Base-by-base conservation (phyloP, 1,140 invertebrate genomes). In the Sesamia nonagrioides region DNA sequence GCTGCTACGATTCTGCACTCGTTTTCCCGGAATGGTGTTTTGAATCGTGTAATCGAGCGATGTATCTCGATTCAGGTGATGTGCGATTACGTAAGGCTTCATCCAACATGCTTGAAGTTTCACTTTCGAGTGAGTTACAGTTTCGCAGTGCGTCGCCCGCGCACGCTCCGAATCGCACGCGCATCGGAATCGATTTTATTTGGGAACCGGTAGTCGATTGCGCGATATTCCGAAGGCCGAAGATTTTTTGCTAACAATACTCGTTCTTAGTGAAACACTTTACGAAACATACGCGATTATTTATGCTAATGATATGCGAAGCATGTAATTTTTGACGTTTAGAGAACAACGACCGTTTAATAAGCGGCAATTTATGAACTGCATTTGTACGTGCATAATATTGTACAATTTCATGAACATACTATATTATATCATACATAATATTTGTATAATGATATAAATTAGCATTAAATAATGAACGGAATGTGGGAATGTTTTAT, bases 51-150 rank as follows among this genome's bases (percentile, higher is more conserved):
- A 85, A 86, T 80, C 82, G 79, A 81, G 78, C 54, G 63, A 35
- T 76, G 71, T 82, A 79, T 74, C 78, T 81, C 54, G 56, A 56
- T 77, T 77, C 48, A 54, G 66, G 21, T 61, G 71, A 82, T 84
- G 79, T 79, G 78, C 60, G 66, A 5, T 81, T 69, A 75, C 45
- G 61, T 81, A 81, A 81, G 69, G 45, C 71, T 56, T 75, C 81
- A 88, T 91, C 86, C 74, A 15, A 18, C 52, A 75, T 60, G 56
- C 42, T 48, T 82, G 84, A 89, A 90, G 88, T 94, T 94, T 94
- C 92, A 94, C 92, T 94, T 94, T 94, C 91, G 88, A 84, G 82
- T 91, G 88, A 89, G 86, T 87, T 92, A 90, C 90, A 85, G 84
- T 91, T 92, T 89, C 86, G 75, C 72, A 78, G 81, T 69, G 77